Conservation (phyloP, 1,140 invertebrate genomes). For the Drosophila sproati region DNA sequence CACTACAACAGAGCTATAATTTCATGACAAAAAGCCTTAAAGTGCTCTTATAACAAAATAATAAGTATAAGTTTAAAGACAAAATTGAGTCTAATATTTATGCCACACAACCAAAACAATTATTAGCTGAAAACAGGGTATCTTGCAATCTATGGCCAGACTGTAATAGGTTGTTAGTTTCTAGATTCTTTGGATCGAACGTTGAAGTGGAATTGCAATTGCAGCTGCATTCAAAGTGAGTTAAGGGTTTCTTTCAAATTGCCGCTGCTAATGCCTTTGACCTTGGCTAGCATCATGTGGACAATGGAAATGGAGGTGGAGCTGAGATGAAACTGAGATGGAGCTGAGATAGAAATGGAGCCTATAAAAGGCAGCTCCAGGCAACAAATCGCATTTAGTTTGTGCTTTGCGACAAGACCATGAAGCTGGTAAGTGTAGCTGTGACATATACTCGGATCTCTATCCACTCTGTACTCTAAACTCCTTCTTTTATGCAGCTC, state of each 20-base stretch:
- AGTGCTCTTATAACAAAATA: too few relatives aligned
- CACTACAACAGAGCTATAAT: background rate
- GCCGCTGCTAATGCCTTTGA: slow-evolving; percentile 63
- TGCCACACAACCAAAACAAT: background rate
- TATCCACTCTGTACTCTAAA: background rate
- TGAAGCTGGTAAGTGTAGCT: slow-evolving; percentile 63
- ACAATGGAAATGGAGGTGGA: background rate
- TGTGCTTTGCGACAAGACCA: slow-evolving; percentile 35
- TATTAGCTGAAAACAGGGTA: slow-evolving; percentile 2
- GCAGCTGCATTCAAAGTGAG: slow-evolving; percentile 62
- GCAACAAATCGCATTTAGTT: slow-evolving; percentile 47
- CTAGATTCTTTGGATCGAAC: slow-evolving; percentile 27
- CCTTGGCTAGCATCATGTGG: slow-evolving; percentile 45
- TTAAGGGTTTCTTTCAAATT: slow-evolving; percentile 68
- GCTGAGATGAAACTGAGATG: background rate
- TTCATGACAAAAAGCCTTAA: too few relatives aligned
- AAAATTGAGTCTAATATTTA: too few relatives aligned
- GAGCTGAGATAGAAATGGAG: slow-evolving; percentile 6
- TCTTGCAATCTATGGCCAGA: background rate
- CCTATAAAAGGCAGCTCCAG: slow-evolving; percentile 60
- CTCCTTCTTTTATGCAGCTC: slow-evolving; percentile 32
- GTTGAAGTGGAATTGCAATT: slow-evolving; percentile 49
- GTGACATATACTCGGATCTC: background rate
- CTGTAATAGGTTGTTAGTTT: slow-evolving; percentile 8
- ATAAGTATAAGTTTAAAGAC: too few relatives aligned